Conservation (phyloP, 2,888 invertebrate genomes). For the Xanthia icteritia region DNA sequence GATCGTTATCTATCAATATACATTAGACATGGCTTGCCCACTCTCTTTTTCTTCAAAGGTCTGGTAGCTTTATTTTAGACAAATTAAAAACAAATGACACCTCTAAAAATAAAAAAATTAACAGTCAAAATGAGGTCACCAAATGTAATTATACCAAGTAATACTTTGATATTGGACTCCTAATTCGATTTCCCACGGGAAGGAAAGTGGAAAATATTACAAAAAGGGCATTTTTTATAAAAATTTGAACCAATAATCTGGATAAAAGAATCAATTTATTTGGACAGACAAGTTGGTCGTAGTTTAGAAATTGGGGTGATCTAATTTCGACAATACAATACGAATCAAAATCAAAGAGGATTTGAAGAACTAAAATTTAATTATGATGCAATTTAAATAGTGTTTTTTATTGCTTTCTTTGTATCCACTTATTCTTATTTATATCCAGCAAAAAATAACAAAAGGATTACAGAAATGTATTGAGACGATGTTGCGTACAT, state of each 20-base stretch:
- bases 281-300: conserved; percentile 16
- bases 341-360: conserved; percentile 13
- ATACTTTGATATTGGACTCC: conserved; percentile 16
- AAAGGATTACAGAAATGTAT: conserved; percentile 19
- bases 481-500: conserved; percentile 21
- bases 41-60: not conserved
- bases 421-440: not conserved
- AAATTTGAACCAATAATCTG: conserved; percentile 28
- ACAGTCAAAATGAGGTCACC: conserved; percentile 1
- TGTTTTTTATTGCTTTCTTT: conserved; percentile 4
- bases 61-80: not conserved
- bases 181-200: conserved; percentile 43
- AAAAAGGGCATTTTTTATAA: conserved; percentile 2
- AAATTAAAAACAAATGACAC: not conserved
- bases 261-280: conserved; percentile 43
- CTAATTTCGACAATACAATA: conserved; percentile 15
- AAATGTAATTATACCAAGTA: conserved; percentile 13
- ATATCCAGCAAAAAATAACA: conserved; percentile 30
- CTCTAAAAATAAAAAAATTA: not conserved
- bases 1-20: not conserved
- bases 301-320: conserved; percentile 32
- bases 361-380: conserved; percentile 2
- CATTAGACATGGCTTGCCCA: not conserved
- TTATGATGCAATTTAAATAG: conserved; percentile 1
- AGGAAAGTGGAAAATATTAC: conserved; percentile 31